Evolutionary conservation across 2,113 vertebrate species (phyloP).

Genomic region (Ceratotherium simum): DNA sequence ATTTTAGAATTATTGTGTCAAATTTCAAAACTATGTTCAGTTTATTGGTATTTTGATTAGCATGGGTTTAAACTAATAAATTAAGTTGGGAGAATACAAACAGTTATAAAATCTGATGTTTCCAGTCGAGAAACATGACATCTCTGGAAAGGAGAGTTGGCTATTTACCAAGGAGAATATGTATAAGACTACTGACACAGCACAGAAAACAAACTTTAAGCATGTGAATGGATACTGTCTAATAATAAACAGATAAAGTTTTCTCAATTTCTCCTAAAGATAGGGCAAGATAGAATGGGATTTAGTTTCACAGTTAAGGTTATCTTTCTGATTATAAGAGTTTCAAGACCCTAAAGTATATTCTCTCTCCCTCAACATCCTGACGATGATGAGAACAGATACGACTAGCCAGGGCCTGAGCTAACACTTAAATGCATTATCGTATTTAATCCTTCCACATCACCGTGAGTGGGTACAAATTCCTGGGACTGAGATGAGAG

Average conservation of each 20-base stretch:
- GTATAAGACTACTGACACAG: background rate
- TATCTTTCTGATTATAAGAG: background rate
- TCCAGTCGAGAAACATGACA: background rate
- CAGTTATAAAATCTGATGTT: background rate
- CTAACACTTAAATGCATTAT: background rate
- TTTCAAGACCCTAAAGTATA: background rate
- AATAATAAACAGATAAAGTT: background rate
- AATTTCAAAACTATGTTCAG: constrained; percentile 53
- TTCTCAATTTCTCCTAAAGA: background rate
- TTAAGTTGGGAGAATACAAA: background rate
- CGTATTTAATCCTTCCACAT: background rate
- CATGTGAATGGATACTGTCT: background rate
- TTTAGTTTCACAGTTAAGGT: background rate
- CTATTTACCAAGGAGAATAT: background rate
- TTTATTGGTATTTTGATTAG: constrained; percentile 36
- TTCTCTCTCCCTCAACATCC: background rate
- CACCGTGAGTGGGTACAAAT: background rate
- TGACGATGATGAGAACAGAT: background rate
- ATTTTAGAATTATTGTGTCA: constrained; percentile 51
- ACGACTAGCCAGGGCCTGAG: background rate
- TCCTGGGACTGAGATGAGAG: background rate
- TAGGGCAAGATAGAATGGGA: background rate
- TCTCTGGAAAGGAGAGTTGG: background rate
- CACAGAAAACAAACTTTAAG: background rate
- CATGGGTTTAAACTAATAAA: constrained; percentile 1